Percentiles rank a stretch among this genome's conserved stretches.
Evolutionary conservation across 2,113 vertebrate species (phyloP).

Genomic region (Myotis lucifugus): DNA sequence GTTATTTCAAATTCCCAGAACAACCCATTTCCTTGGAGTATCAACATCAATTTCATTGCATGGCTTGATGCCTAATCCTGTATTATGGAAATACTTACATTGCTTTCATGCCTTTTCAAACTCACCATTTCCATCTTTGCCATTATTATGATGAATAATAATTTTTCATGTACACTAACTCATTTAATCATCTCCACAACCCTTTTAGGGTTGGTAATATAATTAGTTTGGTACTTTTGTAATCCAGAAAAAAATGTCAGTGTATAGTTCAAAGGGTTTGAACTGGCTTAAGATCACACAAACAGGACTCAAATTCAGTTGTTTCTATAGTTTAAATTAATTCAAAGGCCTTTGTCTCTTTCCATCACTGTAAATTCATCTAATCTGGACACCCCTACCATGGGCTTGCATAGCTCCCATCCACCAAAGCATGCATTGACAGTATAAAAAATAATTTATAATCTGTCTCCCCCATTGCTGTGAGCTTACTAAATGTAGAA

Average conservation of each 20-base stretch:
- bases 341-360: neutral
- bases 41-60: neutral
- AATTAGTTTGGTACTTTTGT: neutral
- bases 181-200: neutral
- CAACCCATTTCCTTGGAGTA: neutral
- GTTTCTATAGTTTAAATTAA: neutral
- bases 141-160: conserved; percentile 10
- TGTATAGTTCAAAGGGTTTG: conserved; percentile 9
- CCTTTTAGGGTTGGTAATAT: neutral
- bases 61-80: neutral
- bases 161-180: conserved; percentile 29
- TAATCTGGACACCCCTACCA: neutral
- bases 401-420: neutral
- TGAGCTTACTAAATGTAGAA: neutral
- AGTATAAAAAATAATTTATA: neutral
- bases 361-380: neutral
- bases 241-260: neutral
- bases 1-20: conserved; percentile 13
- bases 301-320: neutral
- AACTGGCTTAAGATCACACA: neutral
- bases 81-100: neutral
- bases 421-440: neutral
- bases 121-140: neutral
- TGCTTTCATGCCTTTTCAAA: neutral
- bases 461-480: neutral